Evolutionary conservation across 2,113 vertebrate genomes (phyloP).

Genomic region (Alligator mississippiensis): DNA sequence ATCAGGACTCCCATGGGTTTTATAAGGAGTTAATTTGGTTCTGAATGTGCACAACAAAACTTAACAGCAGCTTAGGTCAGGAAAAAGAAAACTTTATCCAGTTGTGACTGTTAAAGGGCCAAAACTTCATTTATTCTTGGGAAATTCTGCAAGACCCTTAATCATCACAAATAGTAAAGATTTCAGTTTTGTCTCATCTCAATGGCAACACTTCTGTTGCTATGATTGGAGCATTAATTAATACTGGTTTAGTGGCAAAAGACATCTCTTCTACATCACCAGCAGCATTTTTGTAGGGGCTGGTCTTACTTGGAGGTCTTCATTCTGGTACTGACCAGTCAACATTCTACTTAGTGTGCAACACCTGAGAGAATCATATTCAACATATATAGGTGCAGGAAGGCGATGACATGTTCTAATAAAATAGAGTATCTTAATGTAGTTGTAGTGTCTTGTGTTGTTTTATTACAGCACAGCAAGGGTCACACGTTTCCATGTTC

Average conservation of each 20-base stretch:
- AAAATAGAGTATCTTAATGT: neutral
- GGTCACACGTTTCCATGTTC: neutral
- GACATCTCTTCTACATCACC: no score
- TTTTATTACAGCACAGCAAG: neutral
- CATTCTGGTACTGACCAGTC: neutral
- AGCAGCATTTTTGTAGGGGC: neutral
- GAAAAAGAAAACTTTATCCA: neutral
- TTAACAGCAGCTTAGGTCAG: neutral
- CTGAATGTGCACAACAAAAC: accelerated
- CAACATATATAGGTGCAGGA: no score
- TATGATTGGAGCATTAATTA: no score
- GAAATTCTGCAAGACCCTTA: neutral
- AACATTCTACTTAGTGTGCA: neutral
- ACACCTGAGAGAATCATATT: neutral
- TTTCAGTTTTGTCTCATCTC: no score
- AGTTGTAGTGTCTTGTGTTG: neutral
- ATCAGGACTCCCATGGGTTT: neutral
- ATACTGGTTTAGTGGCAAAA: no score
- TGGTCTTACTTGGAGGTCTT: neutral
- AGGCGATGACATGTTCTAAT: neutral
- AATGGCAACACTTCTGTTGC: no score
- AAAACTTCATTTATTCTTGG: neutral
- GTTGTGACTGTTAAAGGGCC: accelerated
- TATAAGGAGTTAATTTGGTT: neutral
- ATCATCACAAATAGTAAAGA: neutral